Percentiles rank a stretch among this genome's conserved stretches.
Conservation (phyloP, 92 coral and sea anemone genomes). For the Porites cylindrica region DNA sequence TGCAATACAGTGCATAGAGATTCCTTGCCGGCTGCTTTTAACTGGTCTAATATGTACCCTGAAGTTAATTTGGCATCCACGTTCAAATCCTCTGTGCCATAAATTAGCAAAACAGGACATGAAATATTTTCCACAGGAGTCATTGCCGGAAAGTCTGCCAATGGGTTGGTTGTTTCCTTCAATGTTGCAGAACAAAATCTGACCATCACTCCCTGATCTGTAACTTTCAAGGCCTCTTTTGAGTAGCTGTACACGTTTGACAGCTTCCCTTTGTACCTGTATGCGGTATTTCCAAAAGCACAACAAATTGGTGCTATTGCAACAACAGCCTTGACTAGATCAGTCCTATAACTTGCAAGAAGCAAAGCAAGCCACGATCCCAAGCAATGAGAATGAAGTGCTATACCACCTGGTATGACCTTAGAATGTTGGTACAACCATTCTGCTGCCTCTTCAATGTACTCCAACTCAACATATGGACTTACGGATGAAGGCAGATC, state of each 20-base stretch:
- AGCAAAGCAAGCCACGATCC: slow-evolving; percentile 64
- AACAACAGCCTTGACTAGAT: slow-evolving; percentile 56
- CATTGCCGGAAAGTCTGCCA: slow-evolving; percentile 28
- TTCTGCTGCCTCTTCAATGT: slow-evolving; percentile 77
- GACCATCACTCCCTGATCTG: slow-evolving; percentile 32
- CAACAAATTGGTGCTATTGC: slow-evolving; percentile 44
- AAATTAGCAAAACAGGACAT: too few relatives aligned
- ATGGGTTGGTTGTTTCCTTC: neutral
- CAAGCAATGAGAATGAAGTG: slow-evolving; percentile 50
- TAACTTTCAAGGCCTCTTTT: neutral
- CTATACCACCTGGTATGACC: slow-evolving; percentile 56
- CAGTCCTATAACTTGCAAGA: slow-evolving; percentile 52
- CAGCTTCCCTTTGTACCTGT: slow-evolving; percentile 40
- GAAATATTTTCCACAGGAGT: slow-evolving; percentile 47
- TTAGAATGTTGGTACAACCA: slow-evolving; percentile 72
- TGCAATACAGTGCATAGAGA: neutral
- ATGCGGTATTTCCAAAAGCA: neutral
- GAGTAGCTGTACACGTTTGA: slow-evolving; percentile 5
- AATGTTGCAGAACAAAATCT: neutral
- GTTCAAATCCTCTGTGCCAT: too few relatives aligned
- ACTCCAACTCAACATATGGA: slow-evolving; percentile 59
- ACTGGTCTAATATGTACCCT: too few relatives aligned
- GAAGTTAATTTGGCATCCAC: too few relatives aligned
- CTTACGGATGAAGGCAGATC: slow-evolving; percentile 56
- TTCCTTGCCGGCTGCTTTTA: too few relatives aligned